Base-by-base conservation (phyloP, 2,797 vertebrate species). In the Coilia nasus region DNA sequence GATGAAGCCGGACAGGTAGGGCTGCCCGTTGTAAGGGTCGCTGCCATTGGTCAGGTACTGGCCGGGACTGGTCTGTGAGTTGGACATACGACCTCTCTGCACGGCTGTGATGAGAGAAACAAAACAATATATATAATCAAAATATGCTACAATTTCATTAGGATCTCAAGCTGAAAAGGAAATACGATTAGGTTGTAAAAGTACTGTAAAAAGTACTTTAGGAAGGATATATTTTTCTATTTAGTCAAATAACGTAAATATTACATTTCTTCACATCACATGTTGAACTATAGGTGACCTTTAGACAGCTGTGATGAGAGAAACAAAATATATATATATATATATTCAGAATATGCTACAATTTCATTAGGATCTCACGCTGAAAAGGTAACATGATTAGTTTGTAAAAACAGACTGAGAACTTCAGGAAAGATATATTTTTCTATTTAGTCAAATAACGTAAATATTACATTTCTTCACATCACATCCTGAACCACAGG, bases 1-100 rank as follows among this genome's bases (percentile, higher is more conserved):
- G 82, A 97, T 96, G 94, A 97, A 97, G 85, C 96, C 94, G 0
- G 96, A 96, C 2, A 97, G 92, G 93, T 97, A 97, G 1, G 96
- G 95, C 86, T 96, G 96, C 35, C 96, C 91, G 2, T 95, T 95
- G 92, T 96, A 97, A 0, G 96, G 94, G 88, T 97, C 96, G 0
- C 94, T 94, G 28, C 95, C 96, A 17, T 95, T 94, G 89, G 92
- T 91, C 84, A 96, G 92, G 91, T 96, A 97, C 91, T 97, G 97
- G 1, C 96, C 96, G 0, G 96, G 95, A 92, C 96, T 97, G 91
- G 88, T 93, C 89, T 97, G 97, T 4, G 96, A 92, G 86, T 95
- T 97, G 0, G 95, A 96, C 88, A 96, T 95, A 25, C 97, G 96
- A 54, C 97, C 97, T 62, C 96, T 93, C 86, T 97, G 97, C 1